These are phyloP conservation scores for Drosophila tsacasi DNA, from an alignment of 1,140 invertebrate species.

Conservation along the genomic window DNA sequence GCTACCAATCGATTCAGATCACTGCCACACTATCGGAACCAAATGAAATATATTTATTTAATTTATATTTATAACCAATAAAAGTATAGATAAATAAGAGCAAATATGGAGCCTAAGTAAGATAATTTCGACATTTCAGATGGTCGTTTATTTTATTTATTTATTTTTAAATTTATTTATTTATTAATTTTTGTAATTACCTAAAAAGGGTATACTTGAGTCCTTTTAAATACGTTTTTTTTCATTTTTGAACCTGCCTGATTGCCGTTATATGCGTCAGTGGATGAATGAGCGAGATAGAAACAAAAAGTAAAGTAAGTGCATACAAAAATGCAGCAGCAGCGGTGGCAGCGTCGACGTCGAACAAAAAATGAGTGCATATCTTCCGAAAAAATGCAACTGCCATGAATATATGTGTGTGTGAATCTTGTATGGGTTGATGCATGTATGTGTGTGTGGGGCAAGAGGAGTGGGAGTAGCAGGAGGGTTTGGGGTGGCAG, in stretches of 20 bases:
- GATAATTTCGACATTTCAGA: not conserved
- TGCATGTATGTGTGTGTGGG: slow-evolving; percentile 22
- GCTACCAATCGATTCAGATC: too few relatives aligned
- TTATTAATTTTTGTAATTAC: not conserved
- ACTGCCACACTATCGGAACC: too few relatives aligned
- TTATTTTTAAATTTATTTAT: too few relatives aligned
- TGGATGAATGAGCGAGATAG: slow-evolving; percentile 79
- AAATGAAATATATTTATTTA: not conserved
- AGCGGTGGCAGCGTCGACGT: slow-evolving; percentile 33
- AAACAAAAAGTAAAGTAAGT: slow-evolving; percentile 64
- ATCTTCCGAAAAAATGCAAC: slow-evolving; percentile 84
- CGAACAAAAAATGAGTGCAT: slow-evolving; percentile 79
- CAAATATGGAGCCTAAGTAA: not conserved
- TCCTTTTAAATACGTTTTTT: slow-evolving; percentile 10
- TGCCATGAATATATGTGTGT: slow-evolving; percentile 47
- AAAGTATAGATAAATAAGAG: not conserved
- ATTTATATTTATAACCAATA: not conserved
- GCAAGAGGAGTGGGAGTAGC: slow-evolving; percentile 11
- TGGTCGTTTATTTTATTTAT: too few relatives aligned
- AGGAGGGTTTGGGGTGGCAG: slow-evolving; percentile 10
- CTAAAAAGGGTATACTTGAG: slow-evolving; percentile 7
- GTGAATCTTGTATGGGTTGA: slow-evolving; percentile 38
- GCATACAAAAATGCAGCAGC: slow-evolving; percentile 58
- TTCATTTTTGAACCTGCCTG: slow-evolving; percentile 36
- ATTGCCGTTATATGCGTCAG: slow-evolving; percentile 76